phyloP scores from a whole-genome alignment of 2,113 vertebrate genomes.

The Elephantulus edwardii region DNA sequence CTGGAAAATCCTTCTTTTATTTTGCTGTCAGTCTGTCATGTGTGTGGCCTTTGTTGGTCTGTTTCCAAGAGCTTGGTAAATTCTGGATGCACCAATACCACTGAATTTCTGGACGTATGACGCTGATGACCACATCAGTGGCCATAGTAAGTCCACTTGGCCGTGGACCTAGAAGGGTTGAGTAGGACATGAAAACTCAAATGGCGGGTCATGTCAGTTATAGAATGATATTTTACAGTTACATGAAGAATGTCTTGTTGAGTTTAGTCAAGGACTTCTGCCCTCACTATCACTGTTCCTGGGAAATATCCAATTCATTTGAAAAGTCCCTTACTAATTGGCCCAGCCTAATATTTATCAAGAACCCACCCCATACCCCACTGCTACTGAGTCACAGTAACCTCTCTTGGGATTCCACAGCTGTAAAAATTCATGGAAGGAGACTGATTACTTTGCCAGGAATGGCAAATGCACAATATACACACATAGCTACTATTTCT shows the following conservation, averaged over 20 bases:
- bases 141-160: neutral
- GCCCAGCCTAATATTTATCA: neutral
- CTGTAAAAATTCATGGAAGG: too few species aligned
- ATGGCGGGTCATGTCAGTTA: neutral
- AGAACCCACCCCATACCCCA: too few species aligned
- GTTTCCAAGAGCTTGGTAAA: neutral
- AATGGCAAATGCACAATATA: neutral
- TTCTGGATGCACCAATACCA: neutral
- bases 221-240: neutral
- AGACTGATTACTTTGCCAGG: too few species aligned
- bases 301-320: neutral
- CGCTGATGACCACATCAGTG: neutral
- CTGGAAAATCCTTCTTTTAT: slow-evolving; percentile 7
- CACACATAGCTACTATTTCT: neutral
- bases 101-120: neutral
- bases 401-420: too few species aligned
- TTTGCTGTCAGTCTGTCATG: neutral
- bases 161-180: too few species aligned
- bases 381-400: too few species aligned
- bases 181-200: neutral
- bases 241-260: neutral
- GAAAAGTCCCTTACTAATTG: neutral
- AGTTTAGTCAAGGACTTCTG: neutral
- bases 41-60: neutral
- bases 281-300: neutral